Evolutionary conservation across 2,888 invertebrate genomes (phyloP).

Genomic region (Sinohyriopsis cumingii): DNA sequence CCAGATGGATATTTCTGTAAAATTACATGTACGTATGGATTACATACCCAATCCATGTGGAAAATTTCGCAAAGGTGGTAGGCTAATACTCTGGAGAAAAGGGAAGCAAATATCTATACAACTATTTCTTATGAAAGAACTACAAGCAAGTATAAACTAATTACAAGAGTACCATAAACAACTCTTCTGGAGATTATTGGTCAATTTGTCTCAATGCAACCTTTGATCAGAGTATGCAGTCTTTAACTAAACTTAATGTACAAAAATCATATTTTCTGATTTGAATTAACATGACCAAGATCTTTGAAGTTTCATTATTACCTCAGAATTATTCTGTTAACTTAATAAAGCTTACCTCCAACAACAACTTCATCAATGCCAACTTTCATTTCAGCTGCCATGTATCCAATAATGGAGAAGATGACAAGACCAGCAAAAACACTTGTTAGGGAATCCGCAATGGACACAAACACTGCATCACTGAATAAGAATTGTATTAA

Average conservation of each 20-base stretch:
- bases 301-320: too few species aligned
- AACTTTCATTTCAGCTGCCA: constrained; percentile 61
- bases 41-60: too few species aligned
- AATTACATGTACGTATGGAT: too few species aligned
- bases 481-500: constrained; percentile 37
- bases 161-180: background rate
- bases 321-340: background rate
- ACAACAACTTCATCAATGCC: constrained; percentile 60
- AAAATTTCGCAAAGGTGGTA: too few species aligned
- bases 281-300: too few species aligned
- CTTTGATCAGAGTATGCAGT: too few species aligned
- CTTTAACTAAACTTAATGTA: too few species aligned
- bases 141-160: background rate
- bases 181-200: background rate
- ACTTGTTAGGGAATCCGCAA: constrained; percentile 66
- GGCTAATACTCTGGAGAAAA: too few species aligned
- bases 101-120: background rate
- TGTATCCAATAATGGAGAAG: constrained; percentile 69
- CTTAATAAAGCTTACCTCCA: constrained; percentile 45
- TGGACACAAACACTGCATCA: constrained; percentile 64
- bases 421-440: constrained; percentile 70
- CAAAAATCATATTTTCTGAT: too few species aligned
- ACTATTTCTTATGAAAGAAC: background rate
- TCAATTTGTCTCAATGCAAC: too few species aligned
- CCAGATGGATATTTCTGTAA: too few species aligned